Base-by-base conservation (phyloP, 2,797 vertebrate species). In the Mus spretus region DNA sequence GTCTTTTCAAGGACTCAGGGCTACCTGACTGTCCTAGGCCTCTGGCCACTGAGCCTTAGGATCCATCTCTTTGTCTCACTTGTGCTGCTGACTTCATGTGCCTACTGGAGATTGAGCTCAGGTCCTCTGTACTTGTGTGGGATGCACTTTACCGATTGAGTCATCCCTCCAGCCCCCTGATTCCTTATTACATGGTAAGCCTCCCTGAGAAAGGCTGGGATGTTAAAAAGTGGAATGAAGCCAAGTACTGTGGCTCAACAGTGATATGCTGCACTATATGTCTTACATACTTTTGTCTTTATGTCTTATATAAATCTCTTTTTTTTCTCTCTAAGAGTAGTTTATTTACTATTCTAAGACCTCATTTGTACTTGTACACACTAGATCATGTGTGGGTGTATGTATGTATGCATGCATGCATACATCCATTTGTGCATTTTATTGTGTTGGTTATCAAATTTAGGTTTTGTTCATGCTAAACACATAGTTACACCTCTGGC, bases 141-240 rank as follows among this genome's bases (percentile, higher is more conserved):
- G 37, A 17, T n/a, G 63, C 2, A 15, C 47, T 47, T 50, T 34
- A 47, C 44, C 11, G 24, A 63, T 10, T 44, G 59, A 63, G 81
- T 3, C 28, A 24, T 85, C 61, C 11, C 3, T 14, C 40, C 61
- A 85, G 40, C 63, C 47, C 63, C 63, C 34, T 55, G 31, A 53
- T 84, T 90, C 89, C 67, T 79, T 85, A 78, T 78, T 75, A 63
- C 19, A 63, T 81, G n/a, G 50, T 63, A 63, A 79, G 55, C 7
- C 24, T 93, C 9, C 59, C 19, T 9, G 15, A 85, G 77, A 74
- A 87, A 59, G 44, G 26, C 44, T 75, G 28, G 2, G 55, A 37
- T 82, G 26, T 31, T 84, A 87, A 80, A 77, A 75, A 83, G 34
- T 84, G n/a, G 20, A 65, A 70, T 92, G 78, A 91, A 92, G n/a